These are phyloP conservation scores for Coleophora flavipennella DNA, from an alignment of 2,888 invertebrate genomes.

Conservation along the genomic window DNA sequence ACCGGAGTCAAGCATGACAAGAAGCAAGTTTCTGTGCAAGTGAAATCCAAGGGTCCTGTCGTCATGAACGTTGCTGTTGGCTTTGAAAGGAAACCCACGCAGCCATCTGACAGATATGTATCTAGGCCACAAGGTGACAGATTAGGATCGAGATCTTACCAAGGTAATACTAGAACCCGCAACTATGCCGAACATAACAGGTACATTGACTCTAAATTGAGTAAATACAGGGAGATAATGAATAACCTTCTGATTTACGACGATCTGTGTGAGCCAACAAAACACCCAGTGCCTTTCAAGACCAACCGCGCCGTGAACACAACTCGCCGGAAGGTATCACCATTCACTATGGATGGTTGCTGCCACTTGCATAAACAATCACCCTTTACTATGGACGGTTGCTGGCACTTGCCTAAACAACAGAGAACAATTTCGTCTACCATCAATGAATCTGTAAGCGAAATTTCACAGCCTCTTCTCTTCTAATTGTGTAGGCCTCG, in stretches of 20 bases:
- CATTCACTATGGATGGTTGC: constrained; percentile 18
- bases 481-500: too few species aligned
- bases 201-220: constrained; percentile 15
- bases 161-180: constrained; percentile 7
- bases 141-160: too few species aligned
- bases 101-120: constrained; percentile 2
- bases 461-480: too few species aligned
- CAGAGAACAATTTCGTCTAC: neutral
- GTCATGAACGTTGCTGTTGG: constrained; percentile 42
- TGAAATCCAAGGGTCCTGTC: constrained; percentile 26
- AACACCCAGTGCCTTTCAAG: constrained; percentile 27
- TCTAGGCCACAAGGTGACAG: too few species aligned
- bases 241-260: constrained; percentile 39
- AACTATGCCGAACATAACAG: too few species aligned
- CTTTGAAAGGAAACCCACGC: constrained; percentile 20
- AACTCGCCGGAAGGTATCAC: constrained; percentile 27
- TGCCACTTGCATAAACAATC: constrained; percentile 4
- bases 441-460: too few species aligned
- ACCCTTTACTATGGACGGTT: neutral
- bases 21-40: neutral
- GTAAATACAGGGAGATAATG: constrained; percentile 53
- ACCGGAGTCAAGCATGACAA: too few species aligned
- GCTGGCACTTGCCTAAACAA: neutral
- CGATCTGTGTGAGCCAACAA: constrained; percentile 29
- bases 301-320: constrained; percentile 55